Evolutionary conservation across 1,140 invertebrate species (phyloP).

Genomic region (Sarcophaga bullata): DNA sequence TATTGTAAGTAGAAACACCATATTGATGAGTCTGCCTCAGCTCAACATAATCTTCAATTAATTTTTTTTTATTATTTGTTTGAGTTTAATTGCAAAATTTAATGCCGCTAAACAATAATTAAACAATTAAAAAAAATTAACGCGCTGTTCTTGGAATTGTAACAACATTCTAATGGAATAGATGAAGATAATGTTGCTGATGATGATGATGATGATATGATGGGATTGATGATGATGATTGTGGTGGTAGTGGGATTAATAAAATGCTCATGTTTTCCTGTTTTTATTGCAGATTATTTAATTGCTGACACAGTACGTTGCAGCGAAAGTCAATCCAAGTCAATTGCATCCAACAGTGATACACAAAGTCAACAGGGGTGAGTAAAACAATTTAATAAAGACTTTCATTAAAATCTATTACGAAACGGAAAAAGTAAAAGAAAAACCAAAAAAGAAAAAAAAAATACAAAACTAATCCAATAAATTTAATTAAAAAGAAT

Average conservation of each 20-base stretch:
- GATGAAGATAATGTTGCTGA: no score
- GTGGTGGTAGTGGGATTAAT: neutral
- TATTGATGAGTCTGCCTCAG: neutral
- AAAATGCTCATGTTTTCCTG: constrained; percentile 1
- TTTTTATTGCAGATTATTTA: constrained; percentile 57
- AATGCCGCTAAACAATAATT: neutral
- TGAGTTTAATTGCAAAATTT: neutral
- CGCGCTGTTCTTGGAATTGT: neutral
- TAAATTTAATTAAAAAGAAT: neutral
- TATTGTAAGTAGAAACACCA: neutral
- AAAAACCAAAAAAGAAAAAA: no score
- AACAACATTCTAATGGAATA: no score
- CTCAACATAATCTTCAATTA: neutral
- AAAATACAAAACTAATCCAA: neutral
- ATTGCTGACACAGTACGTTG: constrained; percentile 59
- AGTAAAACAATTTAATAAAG: constrained; percentile 46
- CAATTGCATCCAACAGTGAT: constrained; percentile 56
- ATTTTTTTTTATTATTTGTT: neutral
- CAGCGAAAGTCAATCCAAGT: constrained; percentile 58
- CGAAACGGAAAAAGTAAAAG: neutral
- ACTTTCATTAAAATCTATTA: neutral
- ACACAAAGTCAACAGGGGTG: constrained; percentile 57
- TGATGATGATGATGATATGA: no score
- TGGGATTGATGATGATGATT: no score
- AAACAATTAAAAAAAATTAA: constrained; percentile 3